Evolutionary conservation across 1,140 invertebrate genomes (phyloP), one percentile per base, ranked within the genome.

Genomic region (Monochamus saltuarius): DNA sequence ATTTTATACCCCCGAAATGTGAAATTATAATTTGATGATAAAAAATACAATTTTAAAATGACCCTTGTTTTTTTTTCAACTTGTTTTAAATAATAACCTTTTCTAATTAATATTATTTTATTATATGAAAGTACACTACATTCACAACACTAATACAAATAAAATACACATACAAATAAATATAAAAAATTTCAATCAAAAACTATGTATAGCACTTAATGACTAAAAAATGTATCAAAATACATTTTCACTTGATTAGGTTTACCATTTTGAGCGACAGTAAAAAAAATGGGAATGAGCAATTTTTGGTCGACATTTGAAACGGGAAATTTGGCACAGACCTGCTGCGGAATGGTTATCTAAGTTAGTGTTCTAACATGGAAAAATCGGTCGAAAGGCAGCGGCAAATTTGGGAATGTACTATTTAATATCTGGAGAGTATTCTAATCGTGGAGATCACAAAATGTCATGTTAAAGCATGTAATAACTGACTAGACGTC

Each of bases 161-260:
- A 56, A 43, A 56, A 45, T 56, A 56, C 53, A 56, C 53, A 34
- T 43, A 56, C 29, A 56, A 56, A 56, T 56, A 56, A 43, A 56
- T 40, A 54, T 17, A 54, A 50, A 46, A 16, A 10, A 17, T 40
- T 40, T 40, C 11, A 14, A 46, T 46, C 16, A 17, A 46, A 40
- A 40, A 17, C n/a, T 14, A 22, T 19, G 29, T 56, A 46, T 35
- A 56, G 38, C 40, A 45, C 53, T 56, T 45, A 56, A 54, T 4
- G 39, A 43, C 53, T 56, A 56, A 56, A 37, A 46, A 55, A 45
- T n/a, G 45, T 56, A 56, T 34, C 40, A 56, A 56, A 45, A 56
- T 56, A 16, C 29, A 39, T 34, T 29, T 55, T 43, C 7, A 14
- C 35, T 51, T 54, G 17, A 54, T 39, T 40, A 40, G 40, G 6